Percentiles rank a stretch among this genome's conserved stretches.
Evolutionary conservation across 2,113 vertebrate genomes (phyloP).

Genomic region (Cranoglanis bouderius): DNA sequence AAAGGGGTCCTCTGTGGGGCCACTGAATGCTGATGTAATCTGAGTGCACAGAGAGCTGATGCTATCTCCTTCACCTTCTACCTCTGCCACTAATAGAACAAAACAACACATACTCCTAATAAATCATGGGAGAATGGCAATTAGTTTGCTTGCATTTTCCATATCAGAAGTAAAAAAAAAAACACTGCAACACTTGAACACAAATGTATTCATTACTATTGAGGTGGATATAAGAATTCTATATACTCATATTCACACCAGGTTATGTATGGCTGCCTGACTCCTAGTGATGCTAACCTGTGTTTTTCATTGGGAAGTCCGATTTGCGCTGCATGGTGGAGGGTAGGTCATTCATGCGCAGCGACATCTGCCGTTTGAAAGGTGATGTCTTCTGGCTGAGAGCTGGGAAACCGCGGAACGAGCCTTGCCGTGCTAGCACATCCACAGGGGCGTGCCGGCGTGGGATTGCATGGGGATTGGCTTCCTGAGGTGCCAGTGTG

Average conservation of each 20-base stretch:
- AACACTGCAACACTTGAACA: background rate
- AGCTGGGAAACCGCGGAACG: slow-evolving; percentile 93
- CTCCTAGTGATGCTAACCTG: slow-evolving; percentile 74
- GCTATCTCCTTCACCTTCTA: slow-evolving; percentile 93
- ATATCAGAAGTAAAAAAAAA: background rate
- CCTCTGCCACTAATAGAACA: slow-evolving; percentile 81
- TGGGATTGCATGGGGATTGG: slow-evolving; percentile 85
- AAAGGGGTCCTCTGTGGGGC: slow-evolving; percentile 91
- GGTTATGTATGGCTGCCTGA: background rate
- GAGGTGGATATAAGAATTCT: background rate
- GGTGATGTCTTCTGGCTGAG: slow-evolving; percentile 98
- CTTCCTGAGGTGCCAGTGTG: slow-evolving; percentile 74
- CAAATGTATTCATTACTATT: background rate
- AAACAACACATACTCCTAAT: background rate
- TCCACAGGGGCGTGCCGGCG: slow-evolving; percentile 93
- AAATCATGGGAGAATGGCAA: background rate
- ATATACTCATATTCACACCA: background rate
- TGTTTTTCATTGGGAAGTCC: slow-evolving; percentile 90
- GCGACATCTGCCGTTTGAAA: slow-evolving; percentile 93
- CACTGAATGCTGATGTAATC: slow-evolving; percentile 92
- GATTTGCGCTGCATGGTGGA: slow-evolving; percentile 96
- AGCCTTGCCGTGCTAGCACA: slow-evolving; percentile 92
- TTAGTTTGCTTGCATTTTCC: background rate
- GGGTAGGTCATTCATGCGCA: slow-evolving; percentile 95
- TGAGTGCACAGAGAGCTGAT: slow-evolving; percentile 96